These are phyloP conservation scores for Thalassarche chlororhynchos DNA, from an alignment of 2,113 vertebrate species.

Conservation along the genomic window DNA sequence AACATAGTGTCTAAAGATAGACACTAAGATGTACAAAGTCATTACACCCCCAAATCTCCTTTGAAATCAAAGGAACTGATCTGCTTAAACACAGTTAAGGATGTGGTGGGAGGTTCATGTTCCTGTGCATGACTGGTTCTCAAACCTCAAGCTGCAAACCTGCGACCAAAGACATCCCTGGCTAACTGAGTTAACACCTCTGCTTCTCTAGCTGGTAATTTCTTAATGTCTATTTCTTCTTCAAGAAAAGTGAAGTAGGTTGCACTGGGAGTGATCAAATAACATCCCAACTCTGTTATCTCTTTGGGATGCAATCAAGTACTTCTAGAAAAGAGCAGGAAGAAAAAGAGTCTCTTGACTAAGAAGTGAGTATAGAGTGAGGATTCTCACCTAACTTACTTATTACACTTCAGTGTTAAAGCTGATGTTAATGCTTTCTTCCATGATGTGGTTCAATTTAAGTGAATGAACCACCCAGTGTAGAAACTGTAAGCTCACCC, in stretches of 20 bases:
- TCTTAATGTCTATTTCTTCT: not conserved
- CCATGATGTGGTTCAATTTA: not conserved
- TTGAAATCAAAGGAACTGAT: not conserved
- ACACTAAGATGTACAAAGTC: not conserved
- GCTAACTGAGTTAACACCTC: not conserved
- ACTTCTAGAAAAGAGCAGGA: not conserved
- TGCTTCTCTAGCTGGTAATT: not conserved
- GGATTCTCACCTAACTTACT: not conserved
- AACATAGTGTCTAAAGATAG: not conserved
- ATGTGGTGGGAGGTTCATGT: not conserved
- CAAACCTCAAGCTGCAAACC: not conserved
- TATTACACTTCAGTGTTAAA: not conserved
- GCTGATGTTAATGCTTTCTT: not conserved
- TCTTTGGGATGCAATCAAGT: too few species aligned
- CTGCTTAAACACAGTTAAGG: not conserved
- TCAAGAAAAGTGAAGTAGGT: not conserved
- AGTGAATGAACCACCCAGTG: not conserved
- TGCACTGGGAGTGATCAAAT: not conserved
- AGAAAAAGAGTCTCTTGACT: not conserved
- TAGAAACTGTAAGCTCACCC: not conserved
- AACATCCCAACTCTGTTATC: too few species aligned
- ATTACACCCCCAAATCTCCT: not conserved
- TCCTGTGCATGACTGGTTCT: not conserved
- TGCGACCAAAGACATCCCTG: not conserved
- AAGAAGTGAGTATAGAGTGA: not conserved